Base-by-base conservation (phyloP, 2,888 invertebrate genomes). In the Rhaphigaster nebulosa region DNA sequence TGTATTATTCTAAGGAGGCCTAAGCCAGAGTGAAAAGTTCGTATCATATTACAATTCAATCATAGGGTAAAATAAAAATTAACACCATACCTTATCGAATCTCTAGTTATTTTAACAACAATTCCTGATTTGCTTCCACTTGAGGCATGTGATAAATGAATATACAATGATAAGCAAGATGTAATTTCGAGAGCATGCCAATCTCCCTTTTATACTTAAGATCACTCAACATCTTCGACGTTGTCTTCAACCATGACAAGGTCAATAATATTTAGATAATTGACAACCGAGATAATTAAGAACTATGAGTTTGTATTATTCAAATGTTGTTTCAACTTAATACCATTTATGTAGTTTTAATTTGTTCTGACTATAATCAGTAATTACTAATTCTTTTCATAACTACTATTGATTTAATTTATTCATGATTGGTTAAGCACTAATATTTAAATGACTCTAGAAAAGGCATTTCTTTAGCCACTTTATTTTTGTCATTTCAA, bases 301-400 rank as follows among this genome's bases (percentile, higher is more conserved):
- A 70, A 70, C 70, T 70, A 70, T 70, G 70, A 70, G 70, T 70
- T 70, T 34, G 70, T 70, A 70, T 70, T 70, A 70, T 70, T 70
- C 70, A 70, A 70, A 70, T 70, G 34, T 70, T 70, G 38, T 70
- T 34, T 34, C 34, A 34, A 70, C 18, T 70, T 6, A 34, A 18
- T 20, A 70, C 18, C 34, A 70, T 70, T 70, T 38, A 70, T 70
- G 18, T 70, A 20, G 34, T 34, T 70, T 15, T 29, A 60, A 65
- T n/a, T 60, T 6, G 29, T 29, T 65, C 15, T 13, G 13, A 15
- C 4, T 65, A 1, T 4, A 65, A 65, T 65, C 18, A 15, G 29
- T 65, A 60, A 1, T 10, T 8, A 12, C 1, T 60, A n/a, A 20
- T 56, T 56, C 1, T 8, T 60, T 26, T 60, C 1, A n/a, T 8